phyloP scores from a whole-genome alignment of 2,113 vertebrate species.

The Corythoichthys intestinalis region DNA sequence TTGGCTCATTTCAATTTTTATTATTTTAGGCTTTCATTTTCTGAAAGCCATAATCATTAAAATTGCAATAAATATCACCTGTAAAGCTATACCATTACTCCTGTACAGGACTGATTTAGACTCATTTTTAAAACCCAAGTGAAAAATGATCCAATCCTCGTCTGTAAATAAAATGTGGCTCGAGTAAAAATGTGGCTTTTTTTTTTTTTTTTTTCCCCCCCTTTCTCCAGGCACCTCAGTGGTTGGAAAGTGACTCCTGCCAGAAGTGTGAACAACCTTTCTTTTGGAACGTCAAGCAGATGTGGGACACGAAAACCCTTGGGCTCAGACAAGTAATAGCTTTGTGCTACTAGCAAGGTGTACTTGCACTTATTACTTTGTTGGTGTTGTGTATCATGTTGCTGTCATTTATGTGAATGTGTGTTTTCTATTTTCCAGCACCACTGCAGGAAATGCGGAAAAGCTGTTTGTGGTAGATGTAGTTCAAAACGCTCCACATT shows the following conservation, averaged over 20 bases:
- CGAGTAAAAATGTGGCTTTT: no score
- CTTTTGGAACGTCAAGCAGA: slow-evolving; percentile 99
- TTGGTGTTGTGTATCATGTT: not conserved
- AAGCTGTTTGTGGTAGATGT: slow-evolving; percentile 93
- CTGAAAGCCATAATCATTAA: no score
- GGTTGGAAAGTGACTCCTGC: slow-evolving; percentile 95
- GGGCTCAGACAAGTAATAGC: slow-evolving; percentile 86
- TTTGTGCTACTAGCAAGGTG: not conserved
- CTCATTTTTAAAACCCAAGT: no score
- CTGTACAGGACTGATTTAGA: no score
- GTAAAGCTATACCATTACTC: no score
- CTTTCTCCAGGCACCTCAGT: slow-evolving; percentile 85
- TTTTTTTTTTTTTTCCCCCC: not conserved
- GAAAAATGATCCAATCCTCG: no score
- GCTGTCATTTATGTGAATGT: not conserved
- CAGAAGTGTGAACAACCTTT: slow-evolving; percentile 97
- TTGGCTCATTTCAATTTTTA: no score
- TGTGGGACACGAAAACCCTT: slow-evolving; percentile 96
- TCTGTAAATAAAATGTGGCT: no score
- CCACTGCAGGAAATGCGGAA: slow-evolving; percentile 95
- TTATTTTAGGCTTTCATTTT: no score
- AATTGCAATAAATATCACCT: no score
- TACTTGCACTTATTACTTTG: not conserved
- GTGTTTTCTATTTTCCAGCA: slow-evolving; percentile 75
- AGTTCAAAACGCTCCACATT: slow-evolving; percentile 90